A percentile compares a stretch with the other conserved stretches of the same genome.
Conservation (phyloP, 2,888 invertebrate genomes). For the Allophyes oxyacanthae region DNA sequence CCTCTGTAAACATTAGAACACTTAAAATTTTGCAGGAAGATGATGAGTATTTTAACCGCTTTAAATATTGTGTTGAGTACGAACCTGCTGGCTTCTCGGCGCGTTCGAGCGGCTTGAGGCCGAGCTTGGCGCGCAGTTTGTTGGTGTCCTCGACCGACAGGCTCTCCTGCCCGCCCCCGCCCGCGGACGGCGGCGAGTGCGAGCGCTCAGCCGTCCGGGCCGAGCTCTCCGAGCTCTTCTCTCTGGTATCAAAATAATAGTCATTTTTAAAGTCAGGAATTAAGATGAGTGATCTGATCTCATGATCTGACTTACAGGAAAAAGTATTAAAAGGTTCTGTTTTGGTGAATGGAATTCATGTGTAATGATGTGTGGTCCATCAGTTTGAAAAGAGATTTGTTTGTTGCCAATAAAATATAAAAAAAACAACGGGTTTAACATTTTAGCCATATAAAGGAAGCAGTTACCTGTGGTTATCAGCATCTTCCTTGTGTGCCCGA, state of each 20-base stretch:
- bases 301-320: too few species aligned
- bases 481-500: slow-evolving; percentile 48
- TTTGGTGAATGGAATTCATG: too few species aligned
- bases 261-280: too few species aligned
- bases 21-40: too few species aligned
- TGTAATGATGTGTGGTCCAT: too few species aligned
- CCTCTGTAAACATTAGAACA: slow-evolving; percentile 64
- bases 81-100: slow-evolving; percentile 81
- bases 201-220: slow-evolving; percentile 45
- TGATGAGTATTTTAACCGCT: too few species aligned
- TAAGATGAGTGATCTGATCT: too few species aligned
- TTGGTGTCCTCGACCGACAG: slow-evolving; percentile 96
- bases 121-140: slow-evolving; percentile 96
- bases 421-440: too few species aligned
- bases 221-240: slow-evolving; percentile 58
- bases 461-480: slow-evolving; percentile 56
- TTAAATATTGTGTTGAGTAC: slow-evolving; percentile 8
- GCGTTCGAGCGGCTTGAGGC: slow-evolving; percentile 96
- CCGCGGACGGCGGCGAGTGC: slow-evolving; percentile 65
- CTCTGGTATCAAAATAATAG: slow-evolving; percentile 39
- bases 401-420: too few species aligned
- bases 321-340: too few species aligned
- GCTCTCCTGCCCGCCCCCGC: slow-evolving; percentile 82
- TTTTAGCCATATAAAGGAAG: too few species aligned
- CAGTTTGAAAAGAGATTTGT: too few species aligned